Percentiles rank a stretch among this genome's conserved stretches.
Evolutionary conservation across 1,140 invertebrate species (phyloP).

Genomic region (Listronotus oregonensis): DNA sequence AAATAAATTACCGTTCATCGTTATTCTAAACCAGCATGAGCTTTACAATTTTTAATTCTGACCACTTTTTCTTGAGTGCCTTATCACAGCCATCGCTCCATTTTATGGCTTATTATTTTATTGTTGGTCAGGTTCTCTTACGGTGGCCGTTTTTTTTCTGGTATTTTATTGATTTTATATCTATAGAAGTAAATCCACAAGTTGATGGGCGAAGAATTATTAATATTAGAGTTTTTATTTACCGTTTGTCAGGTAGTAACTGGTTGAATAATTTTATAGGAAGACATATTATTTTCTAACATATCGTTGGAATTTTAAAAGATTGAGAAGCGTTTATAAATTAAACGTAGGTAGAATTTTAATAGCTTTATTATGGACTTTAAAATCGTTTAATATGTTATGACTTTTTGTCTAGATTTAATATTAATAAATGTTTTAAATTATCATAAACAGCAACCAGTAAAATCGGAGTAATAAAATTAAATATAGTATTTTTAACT

Average conservation of each 20-base stretch:
- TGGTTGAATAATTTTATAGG: conserved; percentile 22
- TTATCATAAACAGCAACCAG: too few relatives aligned
- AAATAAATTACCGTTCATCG: conserved; percentile 27
- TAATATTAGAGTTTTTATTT: conserved; percentile 21
- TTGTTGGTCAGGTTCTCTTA: conserved; percentile 27
- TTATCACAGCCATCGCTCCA: conserved; percentile 31
- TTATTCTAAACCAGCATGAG: conserved; percentile 33
- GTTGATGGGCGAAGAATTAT: conserved; percentile 26
- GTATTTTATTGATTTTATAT: conserved; percentile 30
- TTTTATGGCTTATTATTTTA: conserved; percentile 38
- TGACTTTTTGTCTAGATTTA: too few relatives aligned
- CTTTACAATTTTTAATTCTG: conserved; percentile 32
- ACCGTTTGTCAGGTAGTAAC: conserved; percentile 6
- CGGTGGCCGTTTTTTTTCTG: conserved; percentile 30
- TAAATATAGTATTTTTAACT: too few relatives aligned
- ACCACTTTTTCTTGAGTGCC: conserved; percentile 23
- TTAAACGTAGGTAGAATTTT: conserved; percentile 14
- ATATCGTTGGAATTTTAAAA: conserved; percentile 28
- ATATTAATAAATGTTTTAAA: too few relatives aligned
- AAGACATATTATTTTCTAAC: conserved; percentile 17
- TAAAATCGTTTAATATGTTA: too few relatives aligned
- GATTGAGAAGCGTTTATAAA: conserved; percentile 12
- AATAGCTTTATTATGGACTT: conserved; percentile 15
- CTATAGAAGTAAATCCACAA: conserved; percentile 26
- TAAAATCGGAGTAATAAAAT: too few relatives aligned